Evolutionary conservation across 1,140 invertebrate genomes (phyloP).

Genomic region (Drosophila neocordata): DNA sequence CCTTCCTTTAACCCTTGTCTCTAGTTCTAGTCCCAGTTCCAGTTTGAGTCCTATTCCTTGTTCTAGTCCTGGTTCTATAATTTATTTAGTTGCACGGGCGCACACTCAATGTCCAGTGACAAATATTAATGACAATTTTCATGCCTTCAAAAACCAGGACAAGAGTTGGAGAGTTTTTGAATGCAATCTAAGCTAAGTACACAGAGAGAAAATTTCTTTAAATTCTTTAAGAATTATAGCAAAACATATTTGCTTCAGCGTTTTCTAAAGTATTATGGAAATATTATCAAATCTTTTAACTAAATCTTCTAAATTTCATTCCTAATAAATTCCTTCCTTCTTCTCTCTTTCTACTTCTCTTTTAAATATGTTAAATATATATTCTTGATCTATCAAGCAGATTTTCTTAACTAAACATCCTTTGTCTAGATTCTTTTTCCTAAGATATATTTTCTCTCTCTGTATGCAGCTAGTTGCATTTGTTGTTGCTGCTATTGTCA

Average conservation of each 20-base stretch:
- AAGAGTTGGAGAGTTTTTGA: neutral
- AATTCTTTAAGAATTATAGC: too few relatives aligned
- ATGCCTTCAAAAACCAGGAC: constrained; percentile 62
- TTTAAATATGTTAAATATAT: too few relatives aligned
- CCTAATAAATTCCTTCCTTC: too few relatives aligned
- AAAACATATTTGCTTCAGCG: too few relatives aligned
- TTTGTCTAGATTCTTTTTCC: too few relatives aligned
- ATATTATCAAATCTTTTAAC: too few relatives aligned
- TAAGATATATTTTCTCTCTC: constrained; percentile 34
- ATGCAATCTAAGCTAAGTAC: neutral
- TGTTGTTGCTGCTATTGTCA: constrained; percentile 20
- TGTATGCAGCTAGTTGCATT: neutral
- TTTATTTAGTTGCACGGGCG: constrained; percentile 66
- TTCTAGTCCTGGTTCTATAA: constrained; percentile 48
- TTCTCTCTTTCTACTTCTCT: too few relatives aligned
- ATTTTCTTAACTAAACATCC: too few relatives aligned
- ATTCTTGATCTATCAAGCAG: too few relatives aligned
- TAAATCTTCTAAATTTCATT: too few relatives aligned
- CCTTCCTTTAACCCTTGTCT: neutral
- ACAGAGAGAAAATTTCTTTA: neutral
- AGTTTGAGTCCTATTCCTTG: constrained; percentile 16
- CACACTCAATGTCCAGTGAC: constrained; percentile 75
- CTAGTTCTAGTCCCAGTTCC: neutral
- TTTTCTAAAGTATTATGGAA: too few relatives aligned
- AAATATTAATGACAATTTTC: constrained; percentile 82